Base-by-base conservation (phyloP, 2,797 vertebrate genomes). In the Peromyscus melanophrys region DNA sequence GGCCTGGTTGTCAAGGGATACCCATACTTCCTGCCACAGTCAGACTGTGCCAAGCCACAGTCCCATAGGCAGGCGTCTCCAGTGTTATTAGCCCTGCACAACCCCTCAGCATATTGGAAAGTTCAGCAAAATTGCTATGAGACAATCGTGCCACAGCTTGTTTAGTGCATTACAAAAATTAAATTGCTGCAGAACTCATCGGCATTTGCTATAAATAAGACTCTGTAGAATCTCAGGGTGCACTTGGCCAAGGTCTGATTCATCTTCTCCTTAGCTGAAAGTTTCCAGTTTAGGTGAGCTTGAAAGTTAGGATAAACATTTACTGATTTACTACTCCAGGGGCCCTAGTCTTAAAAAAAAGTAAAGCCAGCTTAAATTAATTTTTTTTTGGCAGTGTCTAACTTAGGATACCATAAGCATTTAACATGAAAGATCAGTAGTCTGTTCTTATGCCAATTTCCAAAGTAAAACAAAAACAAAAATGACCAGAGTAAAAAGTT, bases 271-370 rank as follows among this genome's bases (percentile, higher is more conserved):
- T 92, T 85, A 84, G 82, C 40, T 96, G 31, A 92, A 91, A 87
- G 34, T n/a, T 87, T 25, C 59, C 59, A 95, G n/a, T 89, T 90
- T 92, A 63, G 85, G 14, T 89, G 49, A 67, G 3, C 82, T 95
- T 89, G 27, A 93, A 89, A 91, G 77, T 92, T 75, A 90, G 69
- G n/a, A 80, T 92, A 85, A 88, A 95, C 19, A 75, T 92, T 95
- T 92, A 84, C 31, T 16, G 31, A 67, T 85, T 85, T 85, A 67
- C 11, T 49, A 23, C 31, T 69, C 31, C 21, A 67, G 25, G 34
- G 46, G 21, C 49, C 49, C 7, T n/a, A 52, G 31, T n/a, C 63
- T 27, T 52, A 14, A 46, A 84, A 55, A 87, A 63, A 92, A 81
- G 59, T 37, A 31, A 89, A 76, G 2, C 17, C 8, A 40, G 2